Evolutionary conservation across 2,113 vertebrate genomes (phyloP).

Genomic region (Anolis carolinensis): DNA sequence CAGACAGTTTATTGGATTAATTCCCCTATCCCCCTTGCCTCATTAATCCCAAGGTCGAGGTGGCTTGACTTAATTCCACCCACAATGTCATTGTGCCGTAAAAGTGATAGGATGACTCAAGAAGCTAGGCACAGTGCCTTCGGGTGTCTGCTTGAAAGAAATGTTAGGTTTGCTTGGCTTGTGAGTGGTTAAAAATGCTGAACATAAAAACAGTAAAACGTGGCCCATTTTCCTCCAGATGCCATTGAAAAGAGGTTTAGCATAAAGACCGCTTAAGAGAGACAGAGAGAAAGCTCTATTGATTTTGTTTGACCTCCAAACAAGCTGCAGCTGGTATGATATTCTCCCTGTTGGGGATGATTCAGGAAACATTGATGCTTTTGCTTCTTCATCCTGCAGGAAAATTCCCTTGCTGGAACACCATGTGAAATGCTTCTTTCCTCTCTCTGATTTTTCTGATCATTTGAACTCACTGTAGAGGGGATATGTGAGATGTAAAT

Average conservation of each 20-base stretch:
- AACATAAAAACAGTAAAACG: conserved; percentile 48
- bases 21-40: conserved; percentile 47
- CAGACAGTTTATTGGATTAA: conserved; percentile 67
- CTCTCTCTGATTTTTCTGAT: conserved; percentile 15
- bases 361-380: conserved; percentile 47
- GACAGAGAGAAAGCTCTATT: conserved; percentile 52
- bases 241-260: conserved; percentile 63
- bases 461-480: neutral
- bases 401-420: conserved; percentile 29
- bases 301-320: conserved; percentile 73
- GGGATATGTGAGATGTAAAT: neutral
- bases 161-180: conserved; percentile 37
- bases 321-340: conserved; percentile 64
- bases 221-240: conserved; percentile 53
- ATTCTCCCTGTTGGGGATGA: conserved; percentile 54
- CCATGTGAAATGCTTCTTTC: conserved; percentile 23
- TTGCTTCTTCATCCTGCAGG: conserved; percentile 56
- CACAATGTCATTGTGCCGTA: conserved; percentile 53
- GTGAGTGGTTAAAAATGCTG: conserved; percentile 54
- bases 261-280: conserved; percentile 59
- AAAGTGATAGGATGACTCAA: conserved; percentile 66
- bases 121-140: conserved; percentile 34
- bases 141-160: conserved; percentile 36
- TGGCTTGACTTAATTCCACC: conserved; percentile 29
- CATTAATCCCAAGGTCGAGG: conserved; percentile 2